A percentile compares a stretch with the other conserved stretches of the same genome.
phyloP scores from a whole-genome alignment of 2,888 invertebrate genomes.

The Proisotoma minuta region DNA sequence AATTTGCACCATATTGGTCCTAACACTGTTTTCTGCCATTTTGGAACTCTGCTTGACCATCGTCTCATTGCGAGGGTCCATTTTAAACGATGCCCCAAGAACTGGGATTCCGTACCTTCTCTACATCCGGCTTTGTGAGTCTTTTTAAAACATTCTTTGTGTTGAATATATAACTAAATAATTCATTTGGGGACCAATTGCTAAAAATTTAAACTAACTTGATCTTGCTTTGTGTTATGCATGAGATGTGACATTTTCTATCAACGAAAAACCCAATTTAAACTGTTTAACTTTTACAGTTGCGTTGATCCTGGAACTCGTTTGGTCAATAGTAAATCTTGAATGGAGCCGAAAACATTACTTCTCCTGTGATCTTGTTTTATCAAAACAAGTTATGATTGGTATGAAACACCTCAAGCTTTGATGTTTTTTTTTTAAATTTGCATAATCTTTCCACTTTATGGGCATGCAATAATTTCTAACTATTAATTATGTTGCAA shows the following conservation, averaged over 20 bases:
- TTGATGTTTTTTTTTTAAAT: background rate
- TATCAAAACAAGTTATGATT: constrained; percentile 66
- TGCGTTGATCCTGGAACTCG: constrained; percentile 67
- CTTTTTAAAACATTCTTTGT: background rate
- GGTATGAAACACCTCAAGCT: constrained; percentile 56
- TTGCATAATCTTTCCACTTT: background rate
- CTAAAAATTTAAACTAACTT: no score
- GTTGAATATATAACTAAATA: no score
- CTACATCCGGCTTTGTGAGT: constrained; percentile 69
- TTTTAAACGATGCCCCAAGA: constrained; percentile 68
- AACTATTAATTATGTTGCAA: background rate
- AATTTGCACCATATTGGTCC: constrained; percentile 55
- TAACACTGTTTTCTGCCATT: constrained; percentile 51
- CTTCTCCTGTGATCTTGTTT: constrained; percentile 40
- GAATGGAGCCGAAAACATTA: constrained; percentile 57
- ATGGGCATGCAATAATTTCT: background rate
- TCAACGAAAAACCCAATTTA: background rate
- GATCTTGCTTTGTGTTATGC: no score
- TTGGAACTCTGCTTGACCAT: constrained; percentile 68
- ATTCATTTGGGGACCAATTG: no score
- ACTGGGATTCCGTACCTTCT: constrained; percentile 73
- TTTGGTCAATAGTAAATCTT: constrained; percentile 68
- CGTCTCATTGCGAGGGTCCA: constrained; percentile 72
- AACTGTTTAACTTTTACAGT: constrained; percentile 58
- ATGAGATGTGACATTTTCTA: no score